phyloP scores from a whole-genome alignment of 2,797 vertebrate genomes.

The Enteromius radiatus region DNA sequence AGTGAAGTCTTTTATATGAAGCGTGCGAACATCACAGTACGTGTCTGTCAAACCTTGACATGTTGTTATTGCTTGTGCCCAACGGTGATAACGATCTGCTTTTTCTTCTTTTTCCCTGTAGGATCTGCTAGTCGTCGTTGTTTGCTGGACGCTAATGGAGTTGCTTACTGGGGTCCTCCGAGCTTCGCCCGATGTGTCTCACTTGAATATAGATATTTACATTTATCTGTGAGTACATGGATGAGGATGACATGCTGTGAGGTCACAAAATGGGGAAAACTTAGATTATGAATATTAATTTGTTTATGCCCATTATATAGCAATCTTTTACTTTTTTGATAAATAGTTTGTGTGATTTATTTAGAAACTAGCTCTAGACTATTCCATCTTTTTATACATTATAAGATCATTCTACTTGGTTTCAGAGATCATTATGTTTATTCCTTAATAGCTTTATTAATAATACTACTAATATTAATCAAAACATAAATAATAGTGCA shows the following conservation, averaged over 20 bases:
- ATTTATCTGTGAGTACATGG: constrained; percentile 91
- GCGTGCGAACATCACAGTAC: neutral
- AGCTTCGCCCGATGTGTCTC: constrained; percentile 99
- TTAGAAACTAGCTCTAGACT: neutral
- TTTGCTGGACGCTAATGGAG: constrained; percentile 94
- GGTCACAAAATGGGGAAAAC: neutral
- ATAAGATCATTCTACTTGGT: neutral
- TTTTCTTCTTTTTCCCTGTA: constrained; percentile 54
- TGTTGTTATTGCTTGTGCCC: constrained; percentile 26
- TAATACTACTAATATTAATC: neutral
- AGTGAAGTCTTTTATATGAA: constrained; percentile 17
- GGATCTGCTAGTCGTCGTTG: constrained; percentile 99
- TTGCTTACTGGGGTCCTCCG: constrained; percentile 97
- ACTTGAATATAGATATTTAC: constrained; percentile 95
- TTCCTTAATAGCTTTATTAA: too few relatives aligned
- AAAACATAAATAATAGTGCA: neutral
- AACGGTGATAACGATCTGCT: constrained; percentile 21
- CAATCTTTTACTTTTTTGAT: neutral
- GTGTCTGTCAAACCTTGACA: constrained; percentile 23
- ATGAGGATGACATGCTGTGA: neutral
- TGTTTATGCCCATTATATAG: neutral
- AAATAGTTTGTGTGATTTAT: neutral
- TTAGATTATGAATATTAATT: neutral
- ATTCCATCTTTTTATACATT: neutral
- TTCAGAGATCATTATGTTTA: neutral